Conservation (phyloP, 2,888 invertebrate genomes). For the Clusia tigrina region DNA sequence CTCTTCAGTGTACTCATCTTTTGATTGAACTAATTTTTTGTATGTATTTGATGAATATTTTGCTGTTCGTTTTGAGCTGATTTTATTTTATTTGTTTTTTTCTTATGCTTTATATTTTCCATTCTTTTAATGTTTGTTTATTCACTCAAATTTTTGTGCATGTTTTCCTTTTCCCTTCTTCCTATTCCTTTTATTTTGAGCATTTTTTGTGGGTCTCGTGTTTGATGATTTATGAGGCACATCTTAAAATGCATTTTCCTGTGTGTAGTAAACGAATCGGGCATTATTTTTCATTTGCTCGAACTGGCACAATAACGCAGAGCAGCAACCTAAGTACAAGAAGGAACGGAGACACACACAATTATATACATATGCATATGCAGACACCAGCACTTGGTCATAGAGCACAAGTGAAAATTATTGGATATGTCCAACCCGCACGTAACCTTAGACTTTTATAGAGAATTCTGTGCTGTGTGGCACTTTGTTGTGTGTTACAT, state of each 20-base stretch:
- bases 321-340: neutral
- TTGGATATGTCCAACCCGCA: slow-evolving; percentile 36
- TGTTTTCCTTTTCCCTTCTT: too few relatives aligned
- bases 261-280: slow-evolving; percentile 16
- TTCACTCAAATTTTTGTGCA: too few relatives aligned
- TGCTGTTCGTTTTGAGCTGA: too few relatives aligned
- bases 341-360: slow-evolving; percentile 10
- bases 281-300: slow-evolving; percentile 8
- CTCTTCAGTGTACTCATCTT: too few relatives aligned
- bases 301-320: neutral
- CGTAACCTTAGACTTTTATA: slow-evolving; percentile 31
- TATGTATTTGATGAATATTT: too few relatives aligned
- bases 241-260: slow-evolving; percentile 46
- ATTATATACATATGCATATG: neutral
- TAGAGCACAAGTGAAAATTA: slow-evolving; percentile 29
- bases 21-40: too few relatives aligned
- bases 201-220: too few relatives aligned
- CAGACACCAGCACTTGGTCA: too few relatives aligned
- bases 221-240: slow-evolving; percentile 34
- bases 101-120: too few relatives aligned
- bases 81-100: too few relatives aligned
- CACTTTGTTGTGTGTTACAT: slow-evolving; percentile 2
- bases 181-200: too few relatives aligned
- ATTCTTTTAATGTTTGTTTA: too few relatives aligned
- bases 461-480: neutral